Conservation (phyloP, 2,888 invertebrate genomes). For the Stenchaetothrips biformis region DNA sequence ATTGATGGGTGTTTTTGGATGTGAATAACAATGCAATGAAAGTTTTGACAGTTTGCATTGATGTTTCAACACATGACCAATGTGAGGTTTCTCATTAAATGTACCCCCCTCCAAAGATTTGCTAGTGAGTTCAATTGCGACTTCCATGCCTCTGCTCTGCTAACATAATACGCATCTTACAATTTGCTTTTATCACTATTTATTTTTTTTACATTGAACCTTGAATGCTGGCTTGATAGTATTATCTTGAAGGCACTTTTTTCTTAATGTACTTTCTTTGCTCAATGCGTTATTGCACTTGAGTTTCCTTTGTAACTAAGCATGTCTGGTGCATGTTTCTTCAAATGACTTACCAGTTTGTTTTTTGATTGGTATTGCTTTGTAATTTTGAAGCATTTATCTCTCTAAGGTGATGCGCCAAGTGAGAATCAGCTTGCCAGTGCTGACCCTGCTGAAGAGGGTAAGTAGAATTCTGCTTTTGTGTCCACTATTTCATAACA, state of each 20-base stretch:
- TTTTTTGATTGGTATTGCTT: slow-evolving; percentile 47
- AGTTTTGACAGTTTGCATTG: neutral
- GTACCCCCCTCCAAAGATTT: neutral
- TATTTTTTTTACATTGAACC: neutral
- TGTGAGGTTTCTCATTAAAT: neutral
- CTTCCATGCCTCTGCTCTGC: neutral
- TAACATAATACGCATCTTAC: neutral
- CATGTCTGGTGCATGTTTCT: slow-evolving; percentile 24
- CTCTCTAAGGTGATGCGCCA: slow-evolving; percentile 16
- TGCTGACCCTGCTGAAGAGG: neutral
- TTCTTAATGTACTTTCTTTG: neutral
- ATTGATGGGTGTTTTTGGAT: neutral
- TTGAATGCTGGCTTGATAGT: neutral
- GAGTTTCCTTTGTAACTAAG: neutral
- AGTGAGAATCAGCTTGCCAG: slow-evolving; percentile 10
- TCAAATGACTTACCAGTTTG: slow-evolving; percentile 38
- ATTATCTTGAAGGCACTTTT: neutral
- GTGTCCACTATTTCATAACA: neutral
- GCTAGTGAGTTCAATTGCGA: neutral
- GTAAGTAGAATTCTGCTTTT: neutral
- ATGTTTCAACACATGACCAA: too few relatives aligned
- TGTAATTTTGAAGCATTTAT: slow-evolving; percentile 29
- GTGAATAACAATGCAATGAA: neutral
- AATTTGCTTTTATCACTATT: neutral
- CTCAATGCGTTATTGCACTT: neutral